Evolutionary conservation across 2,113 vertebrate genomes (phyloP), one percentile per base, ranked within the genome.

Genomic region (Atractosteus spatula): DNA sequence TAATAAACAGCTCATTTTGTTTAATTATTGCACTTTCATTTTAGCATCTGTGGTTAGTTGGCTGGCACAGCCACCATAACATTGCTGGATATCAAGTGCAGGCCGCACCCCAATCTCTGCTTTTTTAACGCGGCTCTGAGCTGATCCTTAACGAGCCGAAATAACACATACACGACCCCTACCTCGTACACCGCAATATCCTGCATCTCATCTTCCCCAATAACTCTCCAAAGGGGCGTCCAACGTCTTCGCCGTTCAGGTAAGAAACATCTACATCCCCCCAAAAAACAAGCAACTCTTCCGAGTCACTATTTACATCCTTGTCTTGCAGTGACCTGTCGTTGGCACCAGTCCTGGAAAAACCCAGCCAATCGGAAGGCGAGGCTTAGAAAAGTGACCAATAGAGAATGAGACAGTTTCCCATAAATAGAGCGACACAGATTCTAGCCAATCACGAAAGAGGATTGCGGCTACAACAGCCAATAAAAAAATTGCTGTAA

Each of bases 221-320:
- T 1, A 10, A 13, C 7, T 44, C 8, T 66, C 43, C 41, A 13
- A 44, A 41, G 42, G 42, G 12, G 12, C 7, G 3, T 42, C 6
- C 10, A 10, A 7, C 47, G 47, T 47, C 43, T 44, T 66, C 8
- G 29, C 13, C 13, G 14, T 41, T n/a, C 14, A 4, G 14, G 12
- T 10, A 66, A 44, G 42, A 43, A 8, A 66, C 64, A 47, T 66
- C 8, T 66, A 44, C 5, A 51, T 51, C 47, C 47, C 47, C 47
- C 10, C 29, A 29, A 29, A 29, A 51, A 47, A 66, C 41, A 7
- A 66, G 5, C 64, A 44, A 43, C 64, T 66, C 41, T 44, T n/a
- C 7, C 6, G 42, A 45, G 41, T 14, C 64, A 66, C 43, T 66
- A 66, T 66, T 66, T 66, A 66, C 64, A 66, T 66, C 43, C 42